phyloP scores from a whole-genome alignment of 2,888 invertebrate species.

The Agriopis aurantiaria region DNA sequence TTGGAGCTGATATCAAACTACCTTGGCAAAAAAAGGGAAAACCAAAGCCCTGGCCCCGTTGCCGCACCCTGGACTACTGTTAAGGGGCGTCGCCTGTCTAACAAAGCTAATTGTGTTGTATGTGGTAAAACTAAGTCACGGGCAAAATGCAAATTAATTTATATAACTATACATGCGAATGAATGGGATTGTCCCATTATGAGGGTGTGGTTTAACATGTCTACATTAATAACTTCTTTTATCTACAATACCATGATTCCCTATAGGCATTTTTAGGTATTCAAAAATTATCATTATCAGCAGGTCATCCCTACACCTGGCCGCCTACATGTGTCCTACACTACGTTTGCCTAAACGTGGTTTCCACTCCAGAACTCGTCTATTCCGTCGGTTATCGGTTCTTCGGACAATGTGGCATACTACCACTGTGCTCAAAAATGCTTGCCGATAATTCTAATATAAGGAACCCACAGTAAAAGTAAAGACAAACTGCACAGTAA shows the following conservation, averaged over 20 bases:
- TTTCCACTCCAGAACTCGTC: no score
- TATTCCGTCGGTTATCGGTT: no score
- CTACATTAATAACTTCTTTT: not conserved
- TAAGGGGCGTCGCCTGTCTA: conserved; percentile 39
- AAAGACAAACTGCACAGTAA: conserved; percentile 2
- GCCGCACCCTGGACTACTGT: conserved; percentile 22
- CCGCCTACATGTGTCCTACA: no score
- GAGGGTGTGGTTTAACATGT: conserved; percentile 4
- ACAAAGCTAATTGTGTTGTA: conserved; percentile 43
- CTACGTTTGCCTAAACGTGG: no score
- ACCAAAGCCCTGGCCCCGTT: not conserved
- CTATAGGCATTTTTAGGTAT: not conserved
- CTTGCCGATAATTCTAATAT: not conserved
- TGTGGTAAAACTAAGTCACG: conserved; percentile 30
- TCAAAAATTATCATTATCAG: not conserved
- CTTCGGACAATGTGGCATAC: no score
- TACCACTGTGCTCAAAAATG: not conserved
- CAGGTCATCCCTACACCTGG: no score
- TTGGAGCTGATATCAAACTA: not conserved
- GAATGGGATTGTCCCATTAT: conserved; percentile 24
- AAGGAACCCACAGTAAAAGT: not conserved
- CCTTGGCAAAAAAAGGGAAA: not conserved
- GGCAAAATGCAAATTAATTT: conserved; percentile 33
- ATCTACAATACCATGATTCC: not conserved
- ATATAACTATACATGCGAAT: conserved; percentile 24